Evolutionary conservation across 30 jellyfish, hydroid and myxozoan species (phyloP).

Genomic region (Clytia hemisphaerica): DNA sequence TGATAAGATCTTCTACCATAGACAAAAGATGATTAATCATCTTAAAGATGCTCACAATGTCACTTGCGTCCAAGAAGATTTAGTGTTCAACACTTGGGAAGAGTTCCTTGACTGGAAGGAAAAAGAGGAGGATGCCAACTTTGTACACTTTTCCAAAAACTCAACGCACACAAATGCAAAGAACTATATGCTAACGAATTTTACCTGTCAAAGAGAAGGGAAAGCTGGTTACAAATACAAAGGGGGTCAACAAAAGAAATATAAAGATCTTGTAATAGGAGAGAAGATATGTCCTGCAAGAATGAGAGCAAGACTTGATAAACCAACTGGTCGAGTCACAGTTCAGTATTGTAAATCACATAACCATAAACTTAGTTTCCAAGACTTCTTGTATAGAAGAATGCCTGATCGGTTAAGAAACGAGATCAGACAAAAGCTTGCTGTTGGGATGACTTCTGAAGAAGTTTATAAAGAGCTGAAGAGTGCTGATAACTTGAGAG

Average conservation of each 20-base stretch:
- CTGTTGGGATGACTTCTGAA: slow-evolving; percentile 27
- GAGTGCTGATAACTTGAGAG: slow-evolving; percentile 28
- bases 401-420: slow-evolving; percentile 32
- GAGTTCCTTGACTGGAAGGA: slow-evolving; percentile 46
- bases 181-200: slow-evolving; percentile 24
- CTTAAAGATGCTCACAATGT: slow-evolving; percentile 35
- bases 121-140: slow-evolving; percentile 37
- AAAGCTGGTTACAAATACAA: slow-evolving; percentile 36
- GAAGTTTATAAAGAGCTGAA: slow-evolving; percentile 40
- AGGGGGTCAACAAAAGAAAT: slow-evolving; percentile 30
- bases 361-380: slow-evolving; percentile 41
- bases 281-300: slow-evolving; percentile 52
- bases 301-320: slow-evolving; percentile 38
- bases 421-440: slow-evolving; percentile 27
- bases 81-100: slow-evolving; percentile 25
- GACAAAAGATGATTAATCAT: slow-evolving; percentile 40
- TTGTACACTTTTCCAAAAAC: slow-evolving; percentile 34
- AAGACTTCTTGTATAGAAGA: slow-evolving; percentile 33
- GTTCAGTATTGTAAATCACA: slow-evolving; percentile 45
- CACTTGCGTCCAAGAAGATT: slow-evolving; percentile 7
- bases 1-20: slow-evolving; percentile 31
- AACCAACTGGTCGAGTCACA: slow-evolving; percentile 38
- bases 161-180: slow-evolving; percentile 38
- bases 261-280: slow-evolving; percentile 47
- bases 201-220: slow-evolving; percentile 37